A percentile compares a stretch with the other conserved stretches of the same genome.
Evolutionary conservation across 2,888 invertebrate species (phyloP).

Genomic region (Anaspis maculata): DNA sequence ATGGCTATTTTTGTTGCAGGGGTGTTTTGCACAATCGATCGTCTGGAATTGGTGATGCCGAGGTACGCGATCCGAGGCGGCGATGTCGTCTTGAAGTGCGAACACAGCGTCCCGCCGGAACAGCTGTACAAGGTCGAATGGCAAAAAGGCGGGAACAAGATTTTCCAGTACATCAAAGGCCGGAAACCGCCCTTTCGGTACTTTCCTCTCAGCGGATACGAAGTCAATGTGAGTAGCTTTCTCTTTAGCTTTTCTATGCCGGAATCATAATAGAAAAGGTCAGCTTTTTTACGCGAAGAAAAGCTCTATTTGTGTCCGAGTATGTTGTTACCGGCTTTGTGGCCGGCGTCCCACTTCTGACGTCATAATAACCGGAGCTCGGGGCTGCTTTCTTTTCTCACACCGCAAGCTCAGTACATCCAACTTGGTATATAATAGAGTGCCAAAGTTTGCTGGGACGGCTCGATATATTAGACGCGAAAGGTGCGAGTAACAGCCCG

Average conservation of each 20-base stretch:
- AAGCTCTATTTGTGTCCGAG: too few species aligned
- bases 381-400: too few species aligned
- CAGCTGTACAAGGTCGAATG: constrained; percentile 74
- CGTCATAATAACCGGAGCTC: too few species aligned
- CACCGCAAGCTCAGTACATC: too few species aligned
- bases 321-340: too few species aligned
- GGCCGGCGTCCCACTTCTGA: too few species aligned
- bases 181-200: constrained; percentile 65
- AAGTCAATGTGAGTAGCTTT: constrained; percentile 60
- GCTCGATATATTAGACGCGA: too few species aligned
- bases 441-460: too few species aligned
- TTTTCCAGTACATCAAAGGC: constrained; percentile 73
- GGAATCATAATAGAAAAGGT: too few species aligned
- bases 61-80: constrained; percentile 65
- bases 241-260: not conserved
- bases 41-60: constrained; percentile 41
- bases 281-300: too few species aligned
- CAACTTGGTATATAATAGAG: too few species aligned
- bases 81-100: constrained; percentile 63
- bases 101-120: constrained; percentile 65
- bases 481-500: too few species aligned
- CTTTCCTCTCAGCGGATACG: constrained; percentile 57
- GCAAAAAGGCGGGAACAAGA: constrained; percentile 60
- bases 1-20: constrained; percentile 25
- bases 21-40: constrained; percentile 34